Base-by-base conservation (phyloP, 2,888 invertebrate genomes). In the Pediacus dermestoides region DNA sequence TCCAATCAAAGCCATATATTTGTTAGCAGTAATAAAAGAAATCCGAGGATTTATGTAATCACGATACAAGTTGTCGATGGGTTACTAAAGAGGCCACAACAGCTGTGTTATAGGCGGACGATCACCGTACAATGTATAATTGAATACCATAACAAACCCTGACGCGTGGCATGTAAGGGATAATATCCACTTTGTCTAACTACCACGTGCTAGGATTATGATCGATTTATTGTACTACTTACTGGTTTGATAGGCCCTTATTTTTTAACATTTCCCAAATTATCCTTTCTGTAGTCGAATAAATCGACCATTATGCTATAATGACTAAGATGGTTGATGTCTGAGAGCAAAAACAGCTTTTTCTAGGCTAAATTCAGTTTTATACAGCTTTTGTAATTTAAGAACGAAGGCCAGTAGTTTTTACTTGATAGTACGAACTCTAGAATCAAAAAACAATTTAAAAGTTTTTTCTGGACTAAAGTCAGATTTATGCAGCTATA, bases 101-200 rank as follows among this genome's bases (percentile, higher is more conserved):
- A 52, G 50, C 54, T 55, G 56, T 48, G 51, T 51, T 53, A 48
- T 46, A 48, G 46, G 42, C 46, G 45, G 45, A 52, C 42, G 41
- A 50, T 43, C 50, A 51, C 51, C 51, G 52, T 52, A 48, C 47
- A 48, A 41, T 40, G 40, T 42, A 44, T 53, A 53, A 54, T 54
- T 50, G 55, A 52, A 57, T 52, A 48, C 52, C 54, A 49, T 52
- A 56, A 56, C 55, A 57, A 57, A 53, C 48, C 42, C 39, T 49
- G 51, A 46, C 57, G 52, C 55, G 55, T 52, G 57, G 44, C 53
- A 38, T 39, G 39, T 28, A 15, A 46, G 48, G 47, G 48, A 51
- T 55, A 58, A 55, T 52, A 56, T 50, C 58, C 55, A 58, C 58
- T 58, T 58, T 55, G 51, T 52, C 53, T 50, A 48, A 52, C 50